Percentiles rank a stretch among this genome's conserved stretches.
Conservation (phyloP, 2,797 vertebrate species). For the Muscicapa comitata region DNA sequence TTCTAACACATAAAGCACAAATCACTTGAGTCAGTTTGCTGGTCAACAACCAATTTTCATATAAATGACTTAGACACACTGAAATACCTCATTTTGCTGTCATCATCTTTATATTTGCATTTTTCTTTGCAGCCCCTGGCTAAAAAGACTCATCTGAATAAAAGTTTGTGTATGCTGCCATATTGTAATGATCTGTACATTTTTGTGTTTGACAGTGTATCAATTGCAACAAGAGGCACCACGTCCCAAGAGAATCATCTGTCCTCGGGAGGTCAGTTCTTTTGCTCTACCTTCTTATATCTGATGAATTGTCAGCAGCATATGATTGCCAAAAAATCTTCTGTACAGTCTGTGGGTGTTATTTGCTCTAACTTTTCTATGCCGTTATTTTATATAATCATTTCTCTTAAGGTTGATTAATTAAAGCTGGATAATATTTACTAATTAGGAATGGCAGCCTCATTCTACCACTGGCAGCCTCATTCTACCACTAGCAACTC, state of each 20-base stretch:
- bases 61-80: slow-evolving; percentile 21
- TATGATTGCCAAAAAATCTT: slow-evolving; percentile 2
- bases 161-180: background rate
- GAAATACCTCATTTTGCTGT: background rate
- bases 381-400: background rate
- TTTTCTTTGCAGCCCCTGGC: slow-evolving; percentile 27
- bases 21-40: slow-evolving; percentile 33
- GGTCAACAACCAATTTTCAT: slow-evolving; percentile 42
- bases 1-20: slow-evolving; percentile 9
- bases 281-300: slow-evolving; percentile 48
- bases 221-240: slow-evolving; percentile 96
- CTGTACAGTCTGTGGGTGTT: background rate
- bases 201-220: slow-evolving; percentile 86
- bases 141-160: slow-evolving; percentile 38
- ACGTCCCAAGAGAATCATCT: slow-evolving; percentile 94
- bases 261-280: slow-evolving; percentile 90
- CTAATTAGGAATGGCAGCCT: background rate
- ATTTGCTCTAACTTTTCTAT: slow-evolving; percentile 9
- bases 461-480: background rate
- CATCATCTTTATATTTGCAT: slow-evolving; percentile 13
- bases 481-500: background rate
- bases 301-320: slow-evolving; percentile 49
- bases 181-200: slow-evolving; percentile 54
- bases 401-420: background rate
- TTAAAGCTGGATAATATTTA: background rate